phyloP scores from a whole-genome alignment of 2,888 invertebrate genomes.

The Acleris emargana region DNA sequence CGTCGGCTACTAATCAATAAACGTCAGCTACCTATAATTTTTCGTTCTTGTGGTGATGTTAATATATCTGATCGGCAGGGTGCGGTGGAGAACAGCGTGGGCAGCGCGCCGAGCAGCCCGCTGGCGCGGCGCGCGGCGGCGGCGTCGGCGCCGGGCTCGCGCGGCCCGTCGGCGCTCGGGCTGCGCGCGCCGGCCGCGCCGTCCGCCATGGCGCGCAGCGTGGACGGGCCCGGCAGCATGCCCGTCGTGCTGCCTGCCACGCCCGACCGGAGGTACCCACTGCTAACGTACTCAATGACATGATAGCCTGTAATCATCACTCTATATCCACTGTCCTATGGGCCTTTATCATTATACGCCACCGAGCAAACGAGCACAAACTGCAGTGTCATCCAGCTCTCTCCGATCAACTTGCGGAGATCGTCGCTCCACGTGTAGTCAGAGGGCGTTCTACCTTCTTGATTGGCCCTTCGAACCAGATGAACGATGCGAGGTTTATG shows the following conservation, averaged over 20 bases:
- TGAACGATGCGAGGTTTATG: too few species aligned
- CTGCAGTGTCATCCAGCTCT: too few species aligned
- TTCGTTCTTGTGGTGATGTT: not conserved
- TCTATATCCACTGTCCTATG: too few species aligned
- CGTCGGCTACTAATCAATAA: too few species aligned
- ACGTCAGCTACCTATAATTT: not conserved
- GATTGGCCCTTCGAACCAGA: too few species aligned
- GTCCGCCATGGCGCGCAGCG: constrained; percentile 82
- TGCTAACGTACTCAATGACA: too few species aligned
- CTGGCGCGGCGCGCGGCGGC: constrained; percentile 50
- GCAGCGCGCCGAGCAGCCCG: constrained; percentile 85
- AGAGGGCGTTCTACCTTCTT: too few species aligned
- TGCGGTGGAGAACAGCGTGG: constrained; percentile 82
- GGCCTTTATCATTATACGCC: too few species aligned
- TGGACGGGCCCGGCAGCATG: constrained; percentile 83
- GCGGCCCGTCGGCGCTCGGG: constrained; percentile 77
- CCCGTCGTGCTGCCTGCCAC: constrained; percentile 66
- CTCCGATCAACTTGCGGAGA: too few species aligned
- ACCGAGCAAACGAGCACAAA: too few species aligned
- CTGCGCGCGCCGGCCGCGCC: constrained; percentile 62
- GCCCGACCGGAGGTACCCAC: constrained; percentile 83
- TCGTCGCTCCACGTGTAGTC: too few species aligned
- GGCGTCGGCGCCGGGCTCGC: constrained; percentile 75
- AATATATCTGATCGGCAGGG: constrained; percentile 49
- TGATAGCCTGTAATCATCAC: too few species aligned